A percentile compares a stretch with the other conserved stretches of the same genome.
phyloP scores from a whole-genome alignment of 2,888 invertebrate genomes.

The Mesorhabditis sp. region DNA sequence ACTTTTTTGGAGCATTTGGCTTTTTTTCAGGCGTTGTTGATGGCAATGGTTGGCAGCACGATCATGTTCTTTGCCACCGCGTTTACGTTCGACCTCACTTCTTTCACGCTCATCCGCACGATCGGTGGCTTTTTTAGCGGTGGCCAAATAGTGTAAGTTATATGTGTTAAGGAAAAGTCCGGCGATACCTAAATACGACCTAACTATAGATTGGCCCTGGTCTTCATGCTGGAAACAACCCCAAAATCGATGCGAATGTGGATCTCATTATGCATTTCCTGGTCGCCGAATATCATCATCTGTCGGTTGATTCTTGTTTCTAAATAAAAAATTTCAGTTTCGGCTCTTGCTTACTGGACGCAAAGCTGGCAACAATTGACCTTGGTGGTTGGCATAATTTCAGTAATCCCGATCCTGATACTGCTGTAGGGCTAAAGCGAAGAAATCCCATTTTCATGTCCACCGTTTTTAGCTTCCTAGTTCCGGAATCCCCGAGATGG shows the following conservation, averaged over 20 bases:
- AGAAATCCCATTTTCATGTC: background rate
- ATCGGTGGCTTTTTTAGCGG: slow-evolving; percentile 26
- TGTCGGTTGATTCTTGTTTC: background rate
- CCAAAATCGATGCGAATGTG: slow-evolving; percentile 6
- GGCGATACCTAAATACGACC: background rate
- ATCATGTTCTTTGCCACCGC: slow-evolving; percentile 21
- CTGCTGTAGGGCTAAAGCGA: background rate
- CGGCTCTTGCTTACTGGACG: background rate
- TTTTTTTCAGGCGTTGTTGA: background rate
- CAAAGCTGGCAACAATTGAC: background rate
- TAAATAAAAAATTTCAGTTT: background rate
- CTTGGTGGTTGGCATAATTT: background rate
- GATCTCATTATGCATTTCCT: slow-evolving; percentile 1
- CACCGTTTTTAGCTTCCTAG: background rate
- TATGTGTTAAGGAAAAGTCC: background rate
- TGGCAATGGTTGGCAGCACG: slow-evolving; percentile 13
- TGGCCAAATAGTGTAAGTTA: slow-evolving; percentile 22
- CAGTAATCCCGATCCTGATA: background rate
- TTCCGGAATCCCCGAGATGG: background rate
- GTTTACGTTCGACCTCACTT: slow-evolving; percentile 13
- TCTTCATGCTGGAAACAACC: background rate
- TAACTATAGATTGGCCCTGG: background rate
- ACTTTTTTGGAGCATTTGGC: background rate
- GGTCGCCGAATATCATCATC: slow-evolving; percentile 6
- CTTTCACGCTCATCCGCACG: slow-evolving; percentile 24